These are phyloP conservation scores for Enteromius viviparus DNA, from an alignment of 2,797 vertebrate species.

Conservation along the genomic window DNA sequence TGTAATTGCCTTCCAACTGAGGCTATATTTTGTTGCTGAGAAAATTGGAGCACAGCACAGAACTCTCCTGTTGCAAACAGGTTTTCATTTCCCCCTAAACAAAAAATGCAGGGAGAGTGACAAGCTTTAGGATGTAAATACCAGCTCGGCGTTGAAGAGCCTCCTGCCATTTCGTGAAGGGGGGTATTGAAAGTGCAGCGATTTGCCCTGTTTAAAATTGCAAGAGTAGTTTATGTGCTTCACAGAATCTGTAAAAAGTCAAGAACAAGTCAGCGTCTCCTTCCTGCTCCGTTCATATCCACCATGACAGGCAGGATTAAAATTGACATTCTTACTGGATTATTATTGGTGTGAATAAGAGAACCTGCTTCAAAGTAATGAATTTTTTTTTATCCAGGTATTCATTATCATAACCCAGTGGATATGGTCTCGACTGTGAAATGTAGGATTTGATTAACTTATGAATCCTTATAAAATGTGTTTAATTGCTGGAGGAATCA, in stretches of 20 bases:
- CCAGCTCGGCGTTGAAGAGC: conserved; percentile 32
- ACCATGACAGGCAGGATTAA: conserved; percentile 19
- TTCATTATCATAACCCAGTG: neutral
- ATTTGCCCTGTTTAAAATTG: conserved; percentile 42
- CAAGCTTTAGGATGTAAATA: conserved; percentile 44
- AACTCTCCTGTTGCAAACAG: conserved; percentile 33
- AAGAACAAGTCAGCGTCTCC: conserved; percentile 2
- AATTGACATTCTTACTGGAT: conserved; percentile 27
- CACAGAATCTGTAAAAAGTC: conserved; percentile 38
- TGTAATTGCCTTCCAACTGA: conserved; percentile 50
- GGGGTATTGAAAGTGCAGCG: conserved; percentile 36
- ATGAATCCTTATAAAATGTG: neutral
- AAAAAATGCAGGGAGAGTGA: conserved; percentile 25
- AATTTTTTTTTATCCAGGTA: no score
- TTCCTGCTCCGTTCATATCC: conserved; percentile 8
- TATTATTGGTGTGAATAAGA: neutral
- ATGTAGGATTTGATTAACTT: neutral
- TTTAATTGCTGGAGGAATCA: neutral
- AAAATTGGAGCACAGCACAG: conserved; percentile 62
- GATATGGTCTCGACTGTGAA: neutral
- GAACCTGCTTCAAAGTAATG: neutral
- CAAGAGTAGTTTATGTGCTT: conserved; percentile 32
- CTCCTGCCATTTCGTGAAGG: conserved; percentile 42
- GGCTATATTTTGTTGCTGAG: conserved; percentile 57
- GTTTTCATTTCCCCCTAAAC: conserved; percentile 50